A percentile compares a stretch with the other conserved stretches of the same genome.
These are phyloP conservation scores for Leucania comma DNA, from an alignment of 2,888 invertebrate species.

Conservation along the genomic window DNA sequence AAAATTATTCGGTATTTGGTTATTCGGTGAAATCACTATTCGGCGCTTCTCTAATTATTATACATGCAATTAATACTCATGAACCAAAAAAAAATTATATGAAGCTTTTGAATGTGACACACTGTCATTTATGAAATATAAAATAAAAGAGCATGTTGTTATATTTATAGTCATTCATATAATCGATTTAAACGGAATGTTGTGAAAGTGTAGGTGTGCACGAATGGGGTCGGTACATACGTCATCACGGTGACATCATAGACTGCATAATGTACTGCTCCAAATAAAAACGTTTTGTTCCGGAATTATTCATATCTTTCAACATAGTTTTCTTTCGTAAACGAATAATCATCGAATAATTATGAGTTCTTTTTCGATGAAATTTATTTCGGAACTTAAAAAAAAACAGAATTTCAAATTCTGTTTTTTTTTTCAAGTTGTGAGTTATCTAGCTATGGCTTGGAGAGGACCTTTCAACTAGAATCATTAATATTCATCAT, in stretches of 20 bases:
- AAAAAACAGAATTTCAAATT: too few relatives aligned
- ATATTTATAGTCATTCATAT: constrained; percentile 16
- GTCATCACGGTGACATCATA: constrained; percentile 47
- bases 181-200: constrained; percentile 52
- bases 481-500: neutral
- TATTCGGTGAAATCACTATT: too few relatives aligned
- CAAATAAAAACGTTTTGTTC: constrained; percentile 6
- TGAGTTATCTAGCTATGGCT: neutral
- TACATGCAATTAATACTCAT: too few relatives aligned
- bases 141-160: constrained; percentile 3
- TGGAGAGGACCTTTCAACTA: neutral
- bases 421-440: neutral
- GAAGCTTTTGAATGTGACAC: neutral
- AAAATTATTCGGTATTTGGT: too few relatives aligned
- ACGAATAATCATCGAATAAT: neutral
- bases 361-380: neutral
- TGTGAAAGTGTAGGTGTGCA: constrained; percentile 43
- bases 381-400: neutral
- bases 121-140: constrained; percentile 4
- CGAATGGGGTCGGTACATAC: constrained; percentile 19
- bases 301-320: constrained; percentile 12
- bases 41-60: too few relatives aligned
- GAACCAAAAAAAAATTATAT: neutral
- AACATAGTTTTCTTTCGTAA: neutral
- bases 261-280: constrained; percentile 21